A percentile compares a stretch with the other conserved stretches of the same genome.
These are phyloP conservation scores for Desoria tigrina DNA, from an alignment of 2,888 invertebrate genomes.

Conservation along the genomic window DNA sequence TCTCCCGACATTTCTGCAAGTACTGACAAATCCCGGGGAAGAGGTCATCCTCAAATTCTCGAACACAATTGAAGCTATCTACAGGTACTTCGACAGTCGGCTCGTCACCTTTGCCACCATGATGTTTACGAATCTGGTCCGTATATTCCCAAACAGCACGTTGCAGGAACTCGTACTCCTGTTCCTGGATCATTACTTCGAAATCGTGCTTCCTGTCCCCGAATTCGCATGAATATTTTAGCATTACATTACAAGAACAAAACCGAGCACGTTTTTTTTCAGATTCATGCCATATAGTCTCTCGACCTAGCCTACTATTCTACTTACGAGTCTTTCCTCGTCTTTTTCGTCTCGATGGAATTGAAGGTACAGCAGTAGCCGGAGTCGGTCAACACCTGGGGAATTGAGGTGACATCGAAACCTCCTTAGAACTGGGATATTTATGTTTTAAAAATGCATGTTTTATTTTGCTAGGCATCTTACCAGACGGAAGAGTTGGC, in stretches of 20 bases:
- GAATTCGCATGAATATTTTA: background rate
- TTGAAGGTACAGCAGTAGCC: conserved; percentile 53
- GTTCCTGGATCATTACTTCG: conserved; percentile 45
- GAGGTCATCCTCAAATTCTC: conserved; percentile 47
- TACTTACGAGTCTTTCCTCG: conserved; percentile 41
- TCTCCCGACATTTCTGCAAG: conserved; percentile 41
- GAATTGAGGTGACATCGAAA: background rate
- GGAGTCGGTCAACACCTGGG: conserved; percentile 43
- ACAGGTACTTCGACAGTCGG: background rate
- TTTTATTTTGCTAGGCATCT: too few species aligned
- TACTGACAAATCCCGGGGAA: conserved; percentile 50
- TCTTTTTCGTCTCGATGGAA: conserved; percentile 44
- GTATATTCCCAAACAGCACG: conserved; percentile 50
- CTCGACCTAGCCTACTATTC: too few species aligned
- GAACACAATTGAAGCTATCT: conserved; percentile 44
- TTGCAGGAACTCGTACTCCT: conserved; percentile 46
- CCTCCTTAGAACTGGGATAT: background rate
- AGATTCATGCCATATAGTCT: too few species aligned
- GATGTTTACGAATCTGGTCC: conserved; percentile 35
- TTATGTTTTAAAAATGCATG: background rate
- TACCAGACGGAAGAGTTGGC: conserved; percentile 38
- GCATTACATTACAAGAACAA: background rate
- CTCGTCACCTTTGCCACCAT: conserved; percentile 12
- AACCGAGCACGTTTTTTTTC: too few species aligned
- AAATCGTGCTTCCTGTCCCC: conserved; percentile 40